Conservation (phyloP, 2,113 vertebrate genomes). For the Cynopterus brachyotis region DNA sequence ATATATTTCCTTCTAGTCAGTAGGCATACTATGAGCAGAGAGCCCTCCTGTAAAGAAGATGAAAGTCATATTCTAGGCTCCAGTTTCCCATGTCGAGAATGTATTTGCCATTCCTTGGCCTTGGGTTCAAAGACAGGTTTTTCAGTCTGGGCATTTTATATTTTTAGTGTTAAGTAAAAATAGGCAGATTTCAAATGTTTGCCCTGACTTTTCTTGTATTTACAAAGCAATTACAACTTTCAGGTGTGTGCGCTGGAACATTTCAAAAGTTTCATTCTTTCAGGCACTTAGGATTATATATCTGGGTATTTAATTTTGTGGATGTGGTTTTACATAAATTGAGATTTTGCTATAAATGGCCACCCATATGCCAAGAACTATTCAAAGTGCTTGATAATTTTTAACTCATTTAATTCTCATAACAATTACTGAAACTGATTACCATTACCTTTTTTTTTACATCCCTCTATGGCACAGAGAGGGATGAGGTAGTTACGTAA, state of each 20-base stretch:
- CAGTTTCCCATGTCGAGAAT: not conserved
- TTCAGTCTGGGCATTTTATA: not conserved
- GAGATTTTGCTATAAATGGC: not conserved
- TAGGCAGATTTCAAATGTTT: not conserved
- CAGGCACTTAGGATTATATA: not conserved
- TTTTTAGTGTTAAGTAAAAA: not conserved
- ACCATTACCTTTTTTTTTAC: not conserved
- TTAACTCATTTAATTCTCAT: slow-evolving; percentile 4
- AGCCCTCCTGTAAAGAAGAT: not conserved
- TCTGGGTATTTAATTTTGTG: not conserved
- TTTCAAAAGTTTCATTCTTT: not conserved
- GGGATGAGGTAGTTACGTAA: not conserved
- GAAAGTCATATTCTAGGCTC: not conserved
- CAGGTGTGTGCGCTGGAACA: not conserved
- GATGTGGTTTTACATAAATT: not conserved
- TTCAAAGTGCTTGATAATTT: not conserved
- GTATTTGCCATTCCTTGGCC: not conserved
- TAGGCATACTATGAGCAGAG: rapidly evolving
- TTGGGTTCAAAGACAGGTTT: not conserved
- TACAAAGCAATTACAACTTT: slow-evolving; percentile 11
- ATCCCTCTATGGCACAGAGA: not conserved
- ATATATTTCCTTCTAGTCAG: not conserved
- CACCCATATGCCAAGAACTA: not conserved
- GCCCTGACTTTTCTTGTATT: not conserved
- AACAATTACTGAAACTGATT: not conserved